phyloP scores from a whole-genome alignment of 2,888 invertebrate species.

The Schizotus pectinicornis region DNA sequence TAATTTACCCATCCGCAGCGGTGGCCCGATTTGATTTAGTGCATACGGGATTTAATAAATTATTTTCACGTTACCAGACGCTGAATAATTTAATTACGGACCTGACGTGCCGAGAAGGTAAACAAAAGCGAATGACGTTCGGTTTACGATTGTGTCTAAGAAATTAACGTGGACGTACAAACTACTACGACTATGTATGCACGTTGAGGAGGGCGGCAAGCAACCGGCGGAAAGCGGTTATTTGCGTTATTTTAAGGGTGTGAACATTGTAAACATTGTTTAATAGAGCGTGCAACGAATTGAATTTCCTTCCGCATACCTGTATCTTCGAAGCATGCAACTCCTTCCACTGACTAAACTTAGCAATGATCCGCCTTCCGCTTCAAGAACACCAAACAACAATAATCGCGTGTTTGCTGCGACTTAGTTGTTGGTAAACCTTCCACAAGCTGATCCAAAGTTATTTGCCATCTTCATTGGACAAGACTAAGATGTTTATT shows the following conservation, averaged over 20 bases:
- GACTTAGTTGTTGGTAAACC: too few species aligned
- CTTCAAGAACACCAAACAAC: too few species aligned
- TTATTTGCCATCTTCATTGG: too few species aligned
- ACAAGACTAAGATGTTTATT: too few species aligned
- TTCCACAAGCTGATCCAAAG: too few species aligned
- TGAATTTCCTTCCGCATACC: conserved; percentile 48
- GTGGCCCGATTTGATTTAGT: conserved; percentile 37
- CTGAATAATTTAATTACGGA: conserved; percentile 19
- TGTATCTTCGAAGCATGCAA: conserved; percentile 47
- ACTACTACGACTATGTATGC: background rate
- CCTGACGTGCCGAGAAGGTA: too few species aligned
- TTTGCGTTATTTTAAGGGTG: conserved; percentile 49
- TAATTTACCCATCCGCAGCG: conserved; percentile 43
- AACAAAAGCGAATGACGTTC: too few species aligned
- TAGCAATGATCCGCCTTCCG: conserved; percentile 3
- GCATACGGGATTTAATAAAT: conserved; percentile 31
- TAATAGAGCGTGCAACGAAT: conserved; percentile 51
- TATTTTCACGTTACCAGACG: conserved; percentile 25
- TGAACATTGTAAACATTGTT: conserved; percentile 52
- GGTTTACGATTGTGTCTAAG: conserved; percentile 9
- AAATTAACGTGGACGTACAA: background rate
- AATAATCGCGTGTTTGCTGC: too few species aligned
- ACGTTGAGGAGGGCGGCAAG: background rate
- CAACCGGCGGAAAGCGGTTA: conserved; percentile 31
- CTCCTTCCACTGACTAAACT: conserved; percentile 41